These are phyloP conservation scores for Callithrix jacchus DNA, from an alignment of 2,113 vertebrate species.

Conservation along the genomic window DNA sequence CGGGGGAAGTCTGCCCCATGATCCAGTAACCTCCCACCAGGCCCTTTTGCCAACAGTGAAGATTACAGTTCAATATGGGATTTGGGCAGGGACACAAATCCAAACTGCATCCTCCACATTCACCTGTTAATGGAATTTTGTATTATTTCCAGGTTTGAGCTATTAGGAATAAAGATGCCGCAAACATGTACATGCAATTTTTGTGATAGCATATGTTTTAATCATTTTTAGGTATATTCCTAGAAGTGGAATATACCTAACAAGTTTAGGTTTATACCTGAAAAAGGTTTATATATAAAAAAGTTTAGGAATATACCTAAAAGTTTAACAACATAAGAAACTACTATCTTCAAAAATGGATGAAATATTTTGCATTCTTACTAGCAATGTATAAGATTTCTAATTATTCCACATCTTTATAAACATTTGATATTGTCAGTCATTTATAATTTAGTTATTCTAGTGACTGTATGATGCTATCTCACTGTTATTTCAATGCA, in stretches of 20 bases:
- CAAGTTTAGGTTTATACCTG: too few species aligned
- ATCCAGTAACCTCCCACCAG: too few species aligned
- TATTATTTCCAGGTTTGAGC: not conserved
- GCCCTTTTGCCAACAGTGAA: too few species aligned
- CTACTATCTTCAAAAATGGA: not conserved
- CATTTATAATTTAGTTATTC: not conserved
- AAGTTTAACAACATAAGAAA: not conserved
- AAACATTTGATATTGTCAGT: not conserved
- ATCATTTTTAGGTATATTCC: not conserved
- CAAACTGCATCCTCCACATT: not conserved
- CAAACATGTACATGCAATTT: not conserved
- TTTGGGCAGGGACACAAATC: too few species aligned
- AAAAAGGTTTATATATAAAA: too few species aligned
- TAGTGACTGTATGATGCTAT: not conserved
- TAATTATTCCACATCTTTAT: not conserved
- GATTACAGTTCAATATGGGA: too few species aligned
- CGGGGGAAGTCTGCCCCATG: too few species aligned
- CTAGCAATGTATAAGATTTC: not conserved
- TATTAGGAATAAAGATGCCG: not conserved
- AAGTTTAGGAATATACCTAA: too few species aligned
- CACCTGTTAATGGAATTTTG: not conserved
- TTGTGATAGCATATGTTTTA: not conserved
- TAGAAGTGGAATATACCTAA: not conserved
- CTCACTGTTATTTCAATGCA: not conserved
- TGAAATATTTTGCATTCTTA: not conserved